phyloP scores from a whole-genome alignment of 1,140 invertebrate species.

The Sipha flava region DNA sequence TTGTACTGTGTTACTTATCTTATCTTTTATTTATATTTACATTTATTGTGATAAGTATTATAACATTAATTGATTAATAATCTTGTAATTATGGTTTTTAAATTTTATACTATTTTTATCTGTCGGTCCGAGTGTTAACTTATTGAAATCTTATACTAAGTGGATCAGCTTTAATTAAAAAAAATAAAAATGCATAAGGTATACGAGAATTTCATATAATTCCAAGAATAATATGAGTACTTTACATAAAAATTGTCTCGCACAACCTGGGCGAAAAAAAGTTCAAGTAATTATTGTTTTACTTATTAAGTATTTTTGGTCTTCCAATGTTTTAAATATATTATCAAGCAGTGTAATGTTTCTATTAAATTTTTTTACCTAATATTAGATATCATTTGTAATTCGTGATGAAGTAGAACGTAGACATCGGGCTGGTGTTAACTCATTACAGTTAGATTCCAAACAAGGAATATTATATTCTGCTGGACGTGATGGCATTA shows the following conservation, averaged over 20 bases:
- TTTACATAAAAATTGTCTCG: constrained; percentile 20
- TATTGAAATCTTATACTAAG: too few relatives aligned
- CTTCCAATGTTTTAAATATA: background rate
- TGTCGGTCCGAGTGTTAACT: too few relatives aligned
- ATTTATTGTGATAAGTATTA: background rate
- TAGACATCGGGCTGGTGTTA: constrained; percentile 89
- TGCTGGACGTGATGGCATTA: constrained; percentile 95
- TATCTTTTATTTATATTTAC: background rate
- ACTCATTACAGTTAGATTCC: constrained; percentile 89
- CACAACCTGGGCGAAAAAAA: constrained; percentile 39
- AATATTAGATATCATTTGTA: constrained; percentile 84
- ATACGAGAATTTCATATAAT: background rate
- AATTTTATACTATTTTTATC: too few relatives aligned
- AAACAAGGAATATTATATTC: constrained; percentile 83
- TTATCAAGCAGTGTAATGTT: background rate
- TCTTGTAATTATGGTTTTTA: too few relatives aligned
- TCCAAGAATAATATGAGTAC: background rate
- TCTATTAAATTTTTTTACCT: background rate
- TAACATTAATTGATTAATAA: background rate
- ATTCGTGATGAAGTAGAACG: constrained; percentile 93
- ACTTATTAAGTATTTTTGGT: background rate
- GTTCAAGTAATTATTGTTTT: constrained; percentile 36
- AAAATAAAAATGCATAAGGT: too few relatives aligned
- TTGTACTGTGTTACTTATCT: too few relatives aligned
- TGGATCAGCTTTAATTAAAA: too few relatives aligned